A percentile compares a stretch with the other conserved stretches of the same genome.
Conservation (phyloP, 2,113 vertebrate genomes). For the Stegostoma tigrinum region DNA sequence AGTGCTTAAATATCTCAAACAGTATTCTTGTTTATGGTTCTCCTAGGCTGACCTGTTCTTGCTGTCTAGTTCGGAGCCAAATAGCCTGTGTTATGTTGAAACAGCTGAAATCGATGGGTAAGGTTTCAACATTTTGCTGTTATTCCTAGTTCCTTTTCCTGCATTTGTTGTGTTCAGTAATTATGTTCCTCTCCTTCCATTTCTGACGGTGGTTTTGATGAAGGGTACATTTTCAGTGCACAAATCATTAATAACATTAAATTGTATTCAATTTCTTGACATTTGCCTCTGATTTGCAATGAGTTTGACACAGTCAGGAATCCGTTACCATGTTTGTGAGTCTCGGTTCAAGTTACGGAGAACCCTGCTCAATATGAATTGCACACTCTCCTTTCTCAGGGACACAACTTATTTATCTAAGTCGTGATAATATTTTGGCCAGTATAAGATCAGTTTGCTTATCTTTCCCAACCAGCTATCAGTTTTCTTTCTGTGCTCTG, state of each 20-base stretch:
- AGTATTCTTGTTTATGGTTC: neutral
- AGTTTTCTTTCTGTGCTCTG: neutral
- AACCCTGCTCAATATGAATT: neutral
- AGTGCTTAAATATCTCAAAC: neutral
- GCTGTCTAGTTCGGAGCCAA: conserved; percentile 79
- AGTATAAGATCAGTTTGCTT: neutral
- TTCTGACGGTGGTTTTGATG: neutral
- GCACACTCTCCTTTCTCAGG: neutral
- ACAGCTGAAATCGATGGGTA: conserved; percentile 89
- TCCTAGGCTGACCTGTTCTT: conserved; percentile 75
- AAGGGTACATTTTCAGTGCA: neutral
- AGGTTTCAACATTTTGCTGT: conserved; percentile 39
- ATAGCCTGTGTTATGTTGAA: conserved; percentile 88
- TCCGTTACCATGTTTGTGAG: neutral
- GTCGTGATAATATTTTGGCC: neutral
- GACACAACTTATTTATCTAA: neutral
- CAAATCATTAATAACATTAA: neutral
- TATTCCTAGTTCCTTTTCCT: neutral
- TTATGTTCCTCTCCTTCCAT: neutral
- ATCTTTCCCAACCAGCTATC: neutral
- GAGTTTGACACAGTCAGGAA: neutral
- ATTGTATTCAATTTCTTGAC: neutral
- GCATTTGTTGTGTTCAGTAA: neutral
- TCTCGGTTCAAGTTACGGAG: neutral
- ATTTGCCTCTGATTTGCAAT: neutral